Base-by-base conservation (phyloP, 53 echinoderm and acorn worm genomes). In the Echinarachnius parma region DNA sequence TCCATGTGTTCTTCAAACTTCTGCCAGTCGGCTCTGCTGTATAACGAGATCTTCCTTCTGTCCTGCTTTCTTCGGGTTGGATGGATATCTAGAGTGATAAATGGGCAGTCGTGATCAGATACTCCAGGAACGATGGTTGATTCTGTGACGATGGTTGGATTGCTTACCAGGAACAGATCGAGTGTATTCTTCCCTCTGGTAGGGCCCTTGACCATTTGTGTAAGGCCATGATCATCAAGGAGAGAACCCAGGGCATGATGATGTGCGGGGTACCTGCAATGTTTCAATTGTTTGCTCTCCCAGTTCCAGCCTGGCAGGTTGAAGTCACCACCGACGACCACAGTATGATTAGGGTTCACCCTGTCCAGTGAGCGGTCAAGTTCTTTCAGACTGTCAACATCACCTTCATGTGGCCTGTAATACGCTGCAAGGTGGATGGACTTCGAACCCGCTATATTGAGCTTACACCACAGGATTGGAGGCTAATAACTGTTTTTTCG, bases 251-350 rank as follows among this genome's bases (percentile, higher is more conserved):
- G 29, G 29, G 10, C 21, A 10, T 22, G 56, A 23, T 72, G 57
- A 5, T 57, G 28, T 16, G 42, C 15, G 2, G 58, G 75, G 21
- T 56, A 19, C 5, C 25, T 39, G 28, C 58, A 39, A 10, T 13
- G 15, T 5, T 5, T 39, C 55, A 75, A 27, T 10, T 4, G 19
- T 26, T 39, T 21, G 30, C 16, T 45, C 4, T 4, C n/a, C 75
- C 75, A 75, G n/a, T 75, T 20, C 64, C 64, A 64, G 1, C 64
- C 64, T 44, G 64, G 64, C 14, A 64, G 26, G 47, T 64, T 64
- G 18, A 64, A 46, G 28, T 64, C 47, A 1, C 64, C 47, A 13
- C 27, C 42, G 27, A 62, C 24, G 42, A 62, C 63, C 21, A 20
- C 9, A 2, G 44, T 21, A 5, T 62, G 27, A 8, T 14, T 62